These are phyloP conservation scores for Patella caerulea DNA, from an alignment of 2,888 invertebrate genomes.

Conservation along the genomic window DNA sequence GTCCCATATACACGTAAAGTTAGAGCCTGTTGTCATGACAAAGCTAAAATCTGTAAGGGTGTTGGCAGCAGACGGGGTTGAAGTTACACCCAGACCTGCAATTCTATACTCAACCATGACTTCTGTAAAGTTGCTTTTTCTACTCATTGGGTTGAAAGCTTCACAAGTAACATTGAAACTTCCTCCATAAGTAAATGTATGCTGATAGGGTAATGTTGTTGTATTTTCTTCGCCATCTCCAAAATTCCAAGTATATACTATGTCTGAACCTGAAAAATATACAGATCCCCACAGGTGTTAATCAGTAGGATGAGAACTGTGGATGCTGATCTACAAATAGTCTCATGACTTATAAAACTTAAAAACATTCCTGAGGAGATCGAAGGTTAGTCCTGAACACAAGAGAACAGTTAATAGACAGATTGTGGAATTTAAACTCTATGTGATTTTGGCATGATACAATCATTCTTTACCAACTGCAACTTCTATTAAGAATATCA, in stretches of 20 bases:
- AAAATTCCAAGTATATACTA: slow-evolving; percentile 63
- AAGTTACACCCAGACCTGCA: slow-evolving; percentile 37
- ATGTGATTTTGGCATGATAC: no score
- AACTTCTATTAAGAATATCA: no score
- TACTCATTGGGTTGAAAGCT: slow-evolving; percentile 52
- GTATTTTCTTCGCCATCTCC: slow-evolving; percentile 51
- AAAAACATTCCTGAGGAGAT: no score
- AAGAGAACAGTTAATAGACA: no score
- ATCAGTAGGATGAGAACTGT: no score
- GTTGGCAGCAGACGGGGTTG: slow-evolving; percentile 21
- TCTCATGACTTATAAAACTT: no score
- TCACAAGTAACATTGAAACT: slow-evolving; percentile 52
- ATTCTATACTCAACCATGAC: slow-evolving; percentile 55
- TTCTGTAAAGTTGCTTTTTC: slow-evolving; percentile 49
- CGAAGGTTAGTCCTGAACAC: no score
- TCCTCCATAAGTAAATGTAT: slow-evolving; percentile 47
- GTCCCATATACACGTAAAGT: slow-evolving; percentile 57
- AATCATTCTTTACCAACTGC: no score
- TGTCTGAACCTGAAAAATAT: slow-evolving; percentile 51
- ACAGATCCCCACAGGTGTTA: neutral
- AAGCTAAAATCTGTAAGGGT: slow-evolving; percentile 36
- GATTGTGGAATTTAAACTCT: no score
- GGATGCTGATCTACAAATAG: no score
- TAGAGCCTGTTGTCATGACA: slow-evolving; percentile 51
- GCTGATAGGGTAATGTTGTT: slow-evolving; percentile 24